Evolutionary conservation across 2,888 invertebrate genomes (phyloP), one percentile per base, ranked within the genome.

Genomic region (Ornithoptera alexandrae): DNA sequence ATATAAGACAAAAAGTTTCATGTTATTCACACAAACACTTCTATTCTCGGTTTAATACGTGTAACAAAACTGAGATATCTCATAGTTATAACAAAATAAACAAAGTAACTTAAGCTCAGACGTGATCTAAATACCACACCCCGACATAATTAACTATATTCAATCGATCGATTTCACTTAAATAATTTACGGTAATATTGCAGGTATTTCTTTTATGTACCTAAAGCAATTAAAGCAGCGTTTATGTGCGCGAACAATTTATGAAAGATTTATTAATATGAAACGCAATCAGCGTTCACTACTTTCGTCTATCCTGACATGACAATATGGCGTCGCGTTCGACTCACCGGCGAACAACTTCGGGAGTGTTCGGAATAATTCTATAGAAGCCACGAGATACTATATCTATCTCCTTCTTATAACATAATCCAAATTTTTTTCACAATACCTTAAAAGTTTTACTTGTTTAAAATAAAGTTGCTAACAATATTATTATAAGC

Each of bases 41-140:
- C 74, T 72, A 76, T 75, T 70, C 75, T 74, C 72, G 75, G 69
- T 58, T 68, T 74, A 72, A 78, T 79, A 81, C 78, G 80, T 74
- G 77, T 78, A 81, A 80, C 77, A 76, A 77, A 58, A 79, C 73
- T 70, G 72, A 71, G 75, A 76, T 77, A 78, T 76, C 73, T 75
- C 81, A 77, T 75, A 78, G 78, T 79, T 81, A 79, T 80, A 88
- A 84, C 84, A 89, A 90, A 90, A 90, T 83, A 90, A 90, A 90
- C 87, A 89, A 86, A 77, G 80, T 79, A 80, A 79, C 79, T 36
- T 80, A 82, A 67, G 72, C 72, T 73, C 76, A 73, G 82, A 79
- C 71, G 78, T 88, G 86, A 84, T 84, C 89, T 85, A 87, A 88
- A 91, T 90, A 89, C 89, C 89, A 88, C 88, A 88, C 90, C 91